Evolutionary conservation across 2,888 invertebrate species (phyloP).

Genomic region (Trachelus tabidus): DNA sequence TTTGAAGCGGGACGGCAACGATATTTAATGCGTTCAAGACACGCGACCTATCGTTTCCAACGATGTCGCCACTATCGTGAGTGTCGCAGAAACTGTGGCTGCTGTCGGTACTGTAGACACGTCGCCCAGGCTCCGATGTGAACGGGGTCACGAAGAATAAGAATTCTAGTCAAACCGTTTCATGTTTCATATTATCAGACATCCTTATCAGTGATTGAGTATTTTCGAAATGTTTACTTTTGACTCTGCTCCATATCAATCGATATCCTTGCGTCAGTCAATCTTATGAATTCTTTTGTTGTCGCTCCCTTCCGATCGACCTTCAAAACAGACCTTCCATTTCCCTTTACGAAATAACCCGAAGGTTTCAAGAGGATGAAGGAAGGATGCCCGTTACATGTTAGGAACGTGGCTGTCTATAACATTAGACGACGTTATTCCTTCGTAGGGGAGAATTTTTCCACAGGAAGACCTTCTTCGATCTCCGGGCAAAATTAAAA

Average conservation of each 20-base stretch:
- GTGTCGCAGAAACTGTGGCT: background rate
- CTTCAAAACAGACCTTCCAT: background rate
- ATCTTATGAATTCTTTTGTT: background rate
- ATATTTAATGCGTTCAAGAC: slow-evolving; percentile 39
- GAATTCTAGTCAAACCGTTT: background rate
- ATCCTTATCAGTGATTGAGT: background rate
- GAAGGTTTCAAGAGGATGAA: background rate
- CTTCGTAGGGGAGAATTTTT: background rate
- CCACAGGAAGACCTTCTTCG: background rate
- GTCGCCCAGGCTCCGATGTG: background rate
- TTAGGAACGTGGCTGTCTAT: too few relatives aligned
- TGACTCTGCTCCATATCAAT: background rate
- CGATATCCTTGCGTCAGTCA: background rate
- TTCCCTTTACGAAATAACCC: background rate
- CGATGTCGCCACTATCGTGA: background rate
- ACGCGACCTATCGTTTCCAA: slow-evolving; percentile 28
- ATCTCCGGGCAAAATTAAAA: background rate
- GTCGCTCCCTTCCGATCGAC: background rate
- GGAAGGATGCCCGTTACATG: too few relatives aligned
- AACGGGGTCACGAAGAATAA: background rate
- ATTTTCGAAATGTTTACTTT: background rate
- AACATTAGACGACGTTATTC: too few relatives aligned
- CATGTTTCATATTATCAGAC: background rate
- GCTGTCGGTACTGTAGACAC: background rate
- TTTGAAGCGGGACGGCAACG: slow-evolving; percentile 21